Conservation (phyloP, 2,888 invertebrate genomes). For the Scaptomyza tumidula region DNA sequence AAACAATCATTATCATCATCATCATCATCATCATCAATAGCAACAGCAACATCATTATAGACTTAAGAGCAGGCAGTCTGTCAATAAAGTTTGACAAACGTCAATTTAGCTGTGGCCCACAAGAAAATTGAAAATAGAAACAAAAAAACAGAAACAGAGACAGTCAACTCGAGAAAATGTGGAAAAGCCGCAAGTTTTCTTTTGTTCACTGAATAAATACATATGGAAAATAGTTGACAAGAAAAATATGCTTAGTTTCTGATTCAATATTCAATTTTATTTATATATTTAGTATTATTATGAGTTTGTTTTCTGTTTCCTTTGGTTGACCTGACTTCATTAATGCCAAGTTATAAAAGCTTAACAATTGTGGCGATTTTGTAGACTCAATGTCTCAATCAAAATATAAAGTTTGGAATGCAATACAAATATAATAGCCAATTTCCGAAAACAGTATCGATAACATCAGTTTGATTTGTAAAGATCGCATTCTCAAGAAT, state of each 20-base stretch:
- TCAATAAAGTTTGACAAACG: slow-evolving; percentile 66
- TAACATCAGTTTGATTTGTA: no score
- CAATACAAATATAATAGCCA: no score
- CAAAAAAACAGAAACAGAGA: slow-evolving; percentile 66
- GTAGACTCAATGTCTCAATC: no score
- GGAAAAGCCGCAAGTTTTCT: slow-evolving; percentile 25
- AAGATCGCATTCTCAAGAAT: no score
- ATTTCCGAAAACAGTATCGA: no score
- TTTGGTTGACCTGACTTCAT: no score
- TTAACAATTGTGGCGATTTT: no score
- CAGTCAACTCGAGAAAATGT: slow-evolving; percentile 28
- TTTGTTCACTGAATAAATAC: slow-evolving; percentile 1
- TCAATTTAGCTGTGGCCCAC: slow-evolving; percentile 58
- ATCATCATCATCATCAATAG: slow-evolving; percentile 37
- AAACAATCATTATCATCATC: slow-evolving; percentile 49
- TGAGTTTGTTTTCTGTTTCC: no score
- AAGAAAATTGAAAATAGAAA: slow-evolving; percentile 73
- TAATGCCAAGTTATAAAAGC: no score
- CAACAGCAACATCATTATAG: slow-evolving; percentile 34
- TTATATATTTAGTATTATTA: no score
- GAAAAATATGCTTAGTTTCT: slow-evolving; percentile 31
- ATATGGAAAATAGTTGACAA: slow-evolving; percentile 52
- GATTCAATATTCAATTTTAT: slow-evolving; percentile 15
- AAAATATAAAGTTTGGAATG: no score
- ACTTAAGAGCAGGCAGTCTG: slow-evolving; percentile 52